Evolutionary conservation across 2,113 vertebrate genomes (phyloP), one percentile per base, ranked within the genome.

Genomic region (Toxotes jaculatrix): DNA sequence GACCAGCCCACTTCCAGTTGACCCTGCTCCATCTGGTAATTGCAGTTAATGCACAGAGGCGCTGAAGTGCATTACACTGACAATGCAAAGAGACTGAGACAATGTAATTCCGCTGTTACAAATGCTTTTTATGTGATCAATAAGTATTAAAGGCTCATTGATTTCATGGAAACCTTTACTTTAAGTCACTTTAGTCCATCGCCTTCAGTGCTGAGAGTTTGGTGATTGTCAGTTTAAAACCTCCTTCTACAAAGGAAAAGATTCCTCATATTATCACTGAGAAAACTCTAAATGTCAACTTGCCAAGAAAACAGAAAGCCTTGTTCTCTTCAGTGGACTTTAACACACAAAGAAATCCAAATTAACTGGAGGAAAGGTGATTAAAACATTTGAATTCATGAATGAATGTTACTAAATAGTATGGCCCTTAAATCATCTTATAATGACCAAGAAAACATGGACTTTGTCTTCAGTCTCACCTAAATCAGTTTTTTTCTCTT

Each of bases 41-140:
- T 82, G 83, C 81, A 82, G 79, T 42, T 79, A 83, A 89, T 31
- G 66, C 81, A 74, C 77, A 74, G 66, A 74, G 63, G 80, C 10
- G 45, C 71, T 59, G 43, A 23, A 82, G 72, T 61, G 83, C 45
- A 47, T 88, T 55, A 75, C 55, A 32, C 56, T 17, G 14, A 82
- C 79, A 82, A 80, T 74, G 45, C 75, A 71, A 64, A 57, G 45
- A 60, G 66, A 43, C 72, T 21, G 55, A 87, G 75, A 86, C 70
- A 72, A 86, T 83, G 74, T 21, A 9, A 23, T 59, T 68, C 71
- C 71, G 74, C 74, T 11, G 19, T 64, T 69, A 83, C 4, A 66
- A 31, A 19, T 74, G 69, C 78, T 80, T 91, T 89, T 84, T 74
- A 77, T 63, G 40, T 49, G 71, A 77, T 93, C 88, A 75, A 88